These are phyloP conservation scores for Tenebrosternarchus preto DNA, from an alignment of 2,113 vertebrate genomes.

Conservation along the genomic window DNA sequence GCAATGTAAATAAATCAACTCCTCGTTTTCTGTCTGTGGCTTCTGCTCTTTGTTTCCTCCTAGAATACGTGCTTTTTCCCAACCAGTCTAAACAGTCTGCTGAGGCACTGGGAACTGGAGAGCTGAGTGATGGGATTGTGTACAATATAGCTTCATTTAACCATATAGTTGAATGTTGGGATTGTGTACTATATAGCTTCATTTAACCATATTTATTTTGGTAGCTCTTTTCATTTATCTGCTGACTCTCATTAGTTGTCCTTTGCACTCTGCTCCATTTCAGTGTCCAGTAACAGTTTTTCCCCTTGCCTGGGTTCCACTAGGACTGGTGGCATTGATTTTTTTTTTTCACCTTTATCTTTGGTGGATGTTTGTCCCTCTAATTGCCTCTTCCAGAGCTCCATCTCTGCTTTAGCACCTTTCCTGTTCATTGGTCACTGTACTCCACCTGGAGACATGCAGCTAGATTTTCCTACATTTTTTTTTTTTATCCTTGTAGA, in stretches of 20 bases:
- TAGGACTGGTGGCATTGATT: constrained; percentile 11
- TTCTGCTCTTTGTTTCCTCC: constrained; percentile 11
- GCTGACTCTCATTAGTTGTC: constrained; percentile 63
- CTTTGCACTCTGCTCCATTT: constrained; percentile 57
- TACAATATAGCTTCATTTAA: background rate
- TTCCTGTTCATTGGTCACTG: constrained; percentile 44
- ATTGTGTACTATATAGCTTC: background rate
- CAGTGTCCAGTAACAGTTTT: constrained; percentile 33
- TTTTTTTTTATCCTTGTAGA: constrained; percentile 16
- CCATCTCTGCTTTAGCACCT: constrained; percentile 47
- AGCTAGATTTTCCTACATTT: constrained; percentile 32
- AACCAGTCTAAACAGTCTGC: constrained; percentile 7
- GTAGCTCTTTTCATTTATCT: constrained; percentile 64
- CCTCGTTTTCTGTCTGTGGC: constrained; percentile 17
- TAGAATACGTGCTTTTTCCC: background rate
- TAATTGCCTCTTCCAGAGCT: constrained; percentile 38
- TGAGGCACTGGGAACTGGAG: constrained; percentile 26
- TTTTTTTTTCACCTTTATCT: constrained; percentile 23
- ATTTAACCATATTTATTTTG: constrained; percentile 23
- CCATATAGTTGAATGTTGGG: constrained; percentile 12
- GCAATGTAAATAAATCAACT: background rate
- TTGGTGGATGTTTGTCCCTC: constrained; percentile 36
- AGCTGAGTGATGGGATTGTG: constrained; percentile 3
- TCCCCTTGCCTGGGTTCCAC: constrained; percentile 33
- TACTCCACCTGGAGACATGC: constrained; percentile 35